phyloP scores from a whole-genome alignment of 2,113 vertebrate species.

The Pterocles burchelli region DNA sequence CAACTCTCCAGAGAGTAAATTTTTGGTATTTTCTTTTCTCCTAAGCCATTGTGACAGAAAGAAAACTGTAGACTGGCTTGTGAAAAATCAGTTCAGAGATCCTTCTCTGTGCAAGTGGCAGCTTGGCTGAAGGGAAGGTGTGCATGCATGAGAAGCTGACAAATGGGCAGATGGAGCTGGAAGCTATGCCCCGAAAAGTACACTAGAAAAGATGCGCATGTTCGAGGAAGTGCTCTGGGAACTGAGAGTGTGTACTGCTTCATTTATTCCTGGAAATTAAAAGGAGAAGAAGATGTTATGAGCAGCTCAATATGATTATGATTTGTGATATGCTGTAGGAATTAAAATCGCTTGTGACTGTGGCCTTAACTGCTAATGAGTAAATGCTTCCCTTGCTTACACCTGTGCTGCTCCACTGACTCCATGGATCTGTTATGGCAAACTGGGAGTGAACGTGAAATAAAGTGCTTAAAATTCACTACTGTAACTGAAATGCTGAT shows the following conservation, averaged over 20 bases:
- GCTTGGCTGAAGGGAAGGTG: background rate
- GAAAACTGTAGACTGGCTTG: background rate
- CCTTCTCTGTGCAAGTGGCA: background rate
- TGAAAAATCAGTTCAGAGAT: background rate
- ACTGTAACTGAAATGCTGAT: background rate
- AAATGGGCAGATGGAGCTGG: background rate
- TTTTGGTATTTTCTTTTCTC: background rate
- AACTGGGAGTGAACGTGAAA: background rate
- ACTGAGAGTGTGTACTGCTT: background rate
- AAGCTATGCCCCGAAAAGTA: background rate
- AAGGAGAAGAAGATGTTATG: background rate
- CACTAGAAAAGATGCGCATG: background rate
- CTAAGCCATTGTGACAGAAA: background rate
- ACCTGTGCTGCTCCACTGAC: background rate
- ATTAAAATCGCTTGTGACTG: background rate
- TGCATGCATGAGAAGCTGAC: background rate
- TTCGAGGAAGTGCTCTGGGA: background rate
- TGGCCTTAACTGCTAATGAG: background rate
- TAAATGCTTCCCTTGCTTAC: slow-evolving; percentile 1
- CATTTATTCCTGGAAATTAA: slow-evolving; percentile 39
- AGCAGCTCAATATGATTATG: background rate
- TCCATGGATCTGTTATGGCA: background rate
- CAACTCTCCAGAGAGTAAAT: background rate
- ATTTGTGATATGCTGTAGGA: background rate
- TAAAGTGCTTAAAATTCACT: background rate